Evolutionary conservation across 2,113 vertebrate species (phyloP), one percentile per base, ranked within the genome.

Genomic region (Thunnus thynnus): DNA sequence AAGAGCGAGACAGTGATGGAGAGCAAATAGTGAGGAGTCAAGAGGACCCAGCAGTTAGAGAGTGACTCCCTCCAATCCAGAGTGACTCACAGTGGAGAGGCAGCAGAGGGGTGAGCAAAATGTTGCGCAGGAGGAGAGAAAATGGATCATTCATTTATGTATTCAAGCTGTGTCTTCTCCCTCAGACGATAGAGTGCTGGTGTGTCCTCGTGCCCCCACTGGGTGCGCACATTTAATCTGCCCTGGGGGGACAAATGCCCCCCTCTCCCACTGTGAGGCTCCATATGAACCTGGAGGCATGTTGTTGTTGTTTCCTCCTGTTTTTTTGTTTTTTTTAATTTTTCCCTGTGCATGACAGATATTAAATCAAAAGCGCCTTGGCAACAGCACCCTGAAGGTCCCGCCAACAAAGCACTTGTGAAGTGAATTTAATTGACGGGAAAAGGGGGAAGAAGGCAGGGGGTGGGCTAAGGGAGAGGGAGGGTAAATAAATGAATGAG

Each of bases 291-390:
- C 86, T 82, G 13, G 5, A 88, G 90, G 88, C 87, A 83, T 89
- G 83, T 82, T 88, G 86, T 88, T 86, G 62, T 83, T 86, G 70
- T 89, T 87, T 77, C 85, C 64, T 68, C 61, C 22, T 16, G 32
- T 83, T 76, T 72, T 72, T 82, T 55, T 56, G 13, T 41, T 9
- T 52, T 10, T 22, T 9, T 22, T 13, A 20, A 56, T 63, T 72
- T 74, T 67, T 76, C 48, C 54, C 51, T 72, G 80, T 84, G 84
- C 77, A 60, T 72, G 78, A 77, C 78, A 89, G 90, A 94, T 93
- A 92, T 94, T 89, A 93, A 93, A 92, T 93, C 87, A 86, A 86
- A 90, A 85, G 58, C 36, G 71, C 57, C 83, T 92, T 89, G 93
- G 90, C 84, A 89, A 78, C 44, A 71, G 66, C 71, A 71, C 74